Base-by-base conservation (phyloP, 2,797 vertebrate genomes). In the Acanthis flammea region DNA sequence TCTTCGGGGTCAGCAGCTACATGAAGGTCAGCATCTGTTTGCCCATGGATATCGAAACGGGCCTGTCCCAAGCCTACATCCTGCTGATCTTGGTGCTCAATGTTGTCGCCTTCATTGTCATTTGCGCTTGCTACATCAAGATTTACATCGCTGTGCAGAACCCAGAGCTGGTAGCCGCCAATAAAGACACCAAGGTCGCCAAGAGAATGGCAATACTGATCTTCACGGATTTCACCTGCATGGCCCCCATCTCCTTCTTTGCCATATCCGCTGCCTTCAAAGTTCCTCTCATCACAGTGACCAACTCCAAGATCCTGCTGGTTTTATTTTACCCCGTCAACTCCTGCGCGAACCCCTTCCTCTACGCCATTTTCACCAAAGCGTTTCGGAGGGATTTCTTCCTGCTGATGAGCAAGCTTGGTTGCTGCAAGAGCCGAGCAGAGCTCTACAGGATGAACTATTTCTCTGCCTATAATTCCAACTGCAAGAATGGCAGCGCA, bases 211-310 rank as follows among this genome's bases (percentile, higher is more conserved):
- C 99, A 0, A 95, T 99, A 72, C 98, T 99, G 37, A 99, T 99
- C 96, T 99, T 99, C 97, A 99, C 99, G 0, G 98, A 99, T 95
- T 99, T 99, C 67, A 96, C 98, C 28, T 99, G 99, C 97, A 99
- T 99, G 98, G 99, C 99, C 1, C 99, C 99, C 0, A 99, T 99
- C 95, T 99, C 99, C 19, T 99, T 99, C 94, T 99, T 99, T 54
- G 99, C 99, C 84, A 99, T 99, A 96, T 99, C 99, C 0, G 99
- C 99, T 2, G 99, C 99, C 51, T 98, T 99, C 88, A 98, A 98
- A 37, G 97, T 98, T 95, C 99, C 99, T 58, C 98, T 99, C 48
- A 99, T 99, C 91, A 99, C 99, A 0, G 98, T 99, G 92, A 99
- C 98, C 31, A 98, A 99, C 94, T 99, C 99, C 3, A 99, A 99